phyloP scores from a whole-genome alignment of 2,888 invertebrate species.

The Calliopum simillimum region DNA sequence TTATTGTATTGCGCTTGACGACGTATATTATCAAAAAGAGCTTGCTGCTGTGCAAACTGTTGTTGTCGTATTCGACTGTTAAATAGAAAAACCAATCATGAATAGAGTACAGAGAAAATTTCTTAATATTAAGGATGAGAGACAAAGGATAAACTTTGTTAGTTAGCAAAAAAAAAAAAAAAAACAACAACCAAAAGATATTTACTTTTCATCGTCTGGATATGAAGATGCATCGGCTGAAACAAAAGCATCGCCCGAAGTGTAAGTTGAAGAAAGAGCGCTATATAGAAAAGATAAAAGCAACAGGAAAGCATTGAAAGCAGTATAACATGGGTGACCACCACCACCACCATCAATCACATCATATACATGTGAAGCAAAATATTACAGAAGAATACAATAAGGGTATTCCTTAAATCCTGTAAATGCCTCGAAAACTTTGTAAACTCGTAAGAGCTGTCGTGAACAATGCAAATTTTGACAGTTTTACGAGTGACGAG shows the following conservation, averaged over 20 bases:
- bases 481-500: too few relatives aligned
- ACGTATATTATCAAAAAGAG: slow-evolving; percentile 52
- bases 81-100: neutral
- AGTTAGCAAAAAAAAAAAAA: too few relatives aligned
- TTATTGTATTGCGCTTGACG: slow-evolving; percentile 49
- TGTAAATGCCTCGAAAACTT: too few relatives aligned
- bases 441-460: too few relatives aligned
- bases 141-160: neutral
- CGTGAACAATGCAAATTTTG: too few relatives aligned
- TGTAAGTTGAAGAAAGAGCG: slow-evolving; percentile 49
- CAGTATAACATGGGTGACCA: neutral
- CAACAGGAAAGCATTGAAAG: neutral
- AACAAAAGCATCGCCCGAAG: slow-evolving; percentile 60
- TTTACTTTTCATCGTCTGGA: slow-evolving; percentile 61
- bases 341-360: neutral
- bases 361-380: neutral
- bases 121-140: neutral
- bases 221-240: slow-evolving; percentile 59
- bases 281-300: slow-evolving; percentile 35
- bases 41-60: slow-evolving; percentile 57
- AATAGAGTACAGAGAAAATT: slow-evolving; percentile 13
- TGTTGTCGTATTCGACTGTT: slow-evolving; percentile 59
- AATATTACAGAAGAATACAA: neutral
- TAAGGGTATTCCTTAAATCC: slow-evolving; percentile 1
- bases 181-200: slow-evolving; percentile 42